These are phyloP conservation scores for Idaea dimidiata DNA, from an alignment of 2,888 invertebrate genomes.

Conservation along the genomic window DNA sequence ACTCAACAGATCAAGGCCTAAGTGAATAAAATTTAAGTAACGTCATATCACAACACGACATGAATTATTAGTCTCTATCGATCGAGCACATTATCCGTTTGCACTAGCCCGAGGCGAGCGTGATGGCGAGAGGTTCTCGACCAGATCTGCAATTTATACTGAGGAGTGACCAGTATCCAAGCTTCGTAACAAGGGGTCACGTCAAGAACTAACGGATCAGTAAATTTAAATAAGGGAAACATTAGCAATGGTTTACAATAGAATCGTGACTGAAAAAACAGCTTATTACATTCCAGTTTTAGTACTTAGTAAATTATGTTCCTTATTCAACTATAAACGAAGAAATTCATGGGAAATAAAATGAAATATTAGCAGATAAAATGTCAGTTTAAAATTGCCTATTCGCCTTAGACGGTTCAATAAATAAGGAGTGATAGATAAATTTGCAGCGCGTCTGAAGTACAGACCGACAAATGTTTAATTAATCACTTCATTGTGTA, in stretches of 20 bases:
- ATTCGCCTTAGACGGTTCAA: constrained; percentile 18
- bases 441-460: constrained; percentile 10
- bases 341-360: neutral
- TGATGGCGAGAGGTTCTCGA: constrained; percentile 45
- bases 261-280: constrained; percentile 1
- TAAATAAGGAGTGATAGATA: constrained; percentile 25
- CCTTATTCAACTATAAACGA: neutral
- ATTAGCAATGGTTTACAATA: constrained; percentile 10
- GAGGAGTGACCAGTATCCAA: constrained; percentile 54
- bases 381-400: constrained; percentile 11
- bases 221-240: constrained; percentile 23
- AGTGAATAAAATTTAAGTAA: neutral
- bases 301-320: neutral
- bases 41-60: neutral
- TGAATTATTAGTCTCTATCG: constrained; percentile 36
- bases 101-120: constrained; percentile 49
- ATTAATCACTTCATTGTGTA: constrained; percentile 33
- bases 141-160: constrained; percentile 50
- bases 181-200: constrained; percentile 37
- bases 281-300: neutral
- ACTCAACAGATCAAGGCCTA: no score
- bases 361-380: neutral
- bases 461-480: constrained; percentile 29
- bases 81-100: constrained; percentile 54
- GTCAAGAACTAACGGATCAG: constrained; percentile 34